Evolutionary conservation across 2,888 invertebrate genomes (phyloP).

Genomic region (Oscheius sp.): DNA sequence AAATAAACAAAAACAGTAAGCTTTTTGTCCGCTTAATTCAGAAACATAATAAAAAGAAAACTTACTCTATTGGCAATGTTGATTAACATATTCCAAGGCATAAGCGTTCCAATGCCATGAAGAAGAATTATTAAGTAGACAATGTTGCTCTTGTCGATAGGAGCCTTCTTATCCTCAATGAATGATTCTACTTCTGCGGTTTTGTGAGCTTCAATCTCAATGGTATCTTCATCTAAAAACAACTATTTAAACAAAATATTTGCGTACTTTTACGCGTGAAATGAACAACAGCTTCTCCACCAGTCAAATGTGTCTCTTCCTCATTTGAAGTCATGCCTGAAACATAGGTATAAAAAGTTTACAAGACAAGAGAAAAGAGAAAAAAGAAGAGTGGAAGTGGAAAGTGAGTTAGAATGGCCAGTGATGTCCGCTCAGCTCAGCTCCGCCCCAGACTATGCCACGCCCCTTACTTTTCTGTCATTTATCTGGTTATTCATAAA

Average conservation of each 20-base stretch:
- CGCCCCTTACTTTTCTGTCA: neutral
- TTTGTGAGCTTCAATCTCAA: constrained; percentile 4
- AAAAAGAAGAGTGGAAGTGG: neutral
- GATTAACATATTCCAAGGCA: constrained; percentile 99
- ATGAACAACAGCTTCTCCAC: neutral
- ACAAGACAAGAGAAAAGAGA: neutral
- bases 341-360: neutral
- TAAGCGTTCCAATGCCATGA: constrained; percentile 91
- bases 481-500: no score
- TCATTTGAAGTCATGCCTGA: constrained; percentile 2
- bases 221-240: neutral
- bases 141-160: constrained; percentile 35
- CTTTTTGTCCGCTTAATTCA: neutral
- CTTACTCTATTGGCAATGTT: constrained; percentile 74
- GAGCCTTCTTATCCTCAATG: neutral
- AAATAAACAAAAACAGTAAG: neutral
- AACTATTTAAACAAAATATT: no score
- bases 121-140: constrained; percentile 81
- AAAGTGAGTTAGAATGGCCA: neutral
- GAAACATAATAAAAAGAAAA: neutral
- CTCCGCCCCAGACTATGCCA: neutral
- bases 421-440: neutral
- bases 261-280: neutral
- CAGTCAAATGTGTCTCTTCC: neutral
- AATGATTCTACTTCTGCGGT: constrained; percentile 9